Evolutionary conservation across 1,140 invertebrate genomes (phyloP).

Genomic region (Scylla paramamosain): DNA sequence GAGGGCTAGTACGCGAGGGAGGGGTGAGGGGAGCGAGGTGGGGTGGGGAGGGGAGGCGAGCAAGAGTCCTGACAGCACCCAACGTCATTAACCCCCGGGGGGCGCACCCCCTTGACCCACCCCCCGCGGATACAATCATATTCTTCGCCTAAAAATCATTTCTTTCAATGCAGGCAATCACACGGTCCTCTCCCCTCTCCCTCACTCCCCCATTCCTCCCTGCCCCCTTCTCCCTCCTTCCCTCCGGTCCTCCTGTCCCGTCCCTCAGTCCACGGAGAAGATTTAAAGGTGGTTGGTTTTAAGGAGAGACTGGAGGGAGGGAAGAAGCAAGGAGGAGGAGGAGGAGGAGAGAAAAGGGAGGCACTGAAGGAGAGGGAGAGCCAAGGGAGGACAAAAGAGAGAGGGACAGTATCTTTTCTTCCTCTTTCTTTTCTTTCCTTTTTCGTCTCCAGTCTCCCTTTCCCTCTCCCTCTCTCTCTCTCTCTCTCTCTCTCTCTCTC

Average conservation of each 20-base stretch:
- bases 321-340: not conserved
- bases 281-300: not conserved
- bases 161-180: conserved; percentile 22
- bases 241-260: no score
- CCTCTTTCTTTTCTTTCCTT: not conserved
- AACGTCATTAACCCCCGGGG: not conserved
- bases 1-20: not conserved
- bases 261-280: not conserved
- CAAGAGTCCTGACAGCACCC: conserved; percentile 18
- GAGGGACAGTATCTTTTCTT: not conserved
- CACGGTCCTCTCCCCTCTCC: not conserved
- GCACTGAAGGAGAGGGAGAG: not conserved
- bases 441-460: not conserved
- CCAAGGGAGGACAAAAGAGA: not conserved
- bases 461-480: conserved; percentile 1
- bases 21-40: not conserved
- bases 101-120: not conserved
- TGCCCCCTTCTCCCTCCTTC: not conserved
- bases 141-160: conserved; percentile 24
- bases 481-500: conserved; percentile 20
- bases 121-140: not conserved
- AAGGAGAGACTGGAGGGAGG: not conserved
- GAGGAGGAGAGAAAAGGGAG: not conserved
- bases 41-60: not conserved
- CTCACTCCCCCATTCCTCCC: not conserved